Evolutionary conservation across 2,888 invertebrate genomes (phyloP).

Genomic region (Laothoe populi): DNA sequence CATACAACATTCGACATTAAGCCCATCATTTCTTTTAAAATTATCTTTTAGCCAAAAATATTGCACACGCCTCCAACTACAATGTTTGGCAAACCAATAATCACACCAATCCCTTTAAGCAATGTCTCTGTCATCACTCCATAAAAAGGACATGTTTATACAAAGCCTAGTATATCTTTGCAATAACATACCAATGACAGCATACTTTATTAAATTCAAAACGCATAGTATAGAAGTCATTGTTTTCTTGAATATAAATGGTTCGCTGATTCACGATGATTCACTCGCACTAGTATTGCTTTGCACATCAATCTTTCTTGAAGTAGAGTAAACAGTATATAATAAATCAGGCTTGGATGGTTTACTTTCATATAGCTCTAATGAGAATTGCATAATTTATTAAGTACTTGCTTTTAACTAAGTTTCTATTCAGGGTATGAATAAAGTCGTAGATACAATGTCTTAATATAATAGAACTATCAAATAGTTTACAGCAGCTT

Average conservation of each 20-base stretch:
- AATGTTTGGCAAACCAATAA: background rate
- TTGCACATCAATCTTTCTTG: constrained; percentile 12
- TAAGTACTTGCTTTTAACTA: background rate
- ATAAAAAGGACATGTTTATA: background rate
- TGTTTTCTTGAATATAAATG: constrained; percentile 28
- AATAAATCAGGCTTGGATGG: constrained; percentile 2
- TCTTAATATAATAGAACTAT: too few species aligned
- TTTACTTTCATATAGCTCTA: background rate
- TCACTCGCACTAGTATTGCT: background rate
- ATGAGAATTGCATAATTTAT: constrained; percentile 2
- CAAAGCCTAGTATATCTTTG: background rate
- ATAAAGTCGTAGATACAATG: too few species aligned
- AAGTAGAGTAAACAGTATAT: constrained; percentile 17
- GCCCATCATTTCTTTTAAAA: too few species aligned
- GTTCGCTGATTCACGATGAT: constrained; percentile 16
- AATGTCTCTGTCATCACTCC: background rate
- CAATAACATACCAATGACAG: constrained; percentile 25
- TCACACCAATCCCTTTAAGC: background rate
- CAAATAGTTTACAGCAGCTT: too few species aligned
- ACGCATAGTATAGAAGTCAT: constrained; percentile 33
- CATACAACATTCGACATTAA: too few species aligned
- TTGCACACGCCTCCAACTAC: too few species aligned
- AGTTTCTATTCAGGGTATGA: background rate
- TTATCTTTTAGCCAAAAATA: too few species aligned
- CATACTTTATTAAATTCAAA: constrained; percentile 32